Percentiles rank a stretch among this genome's conserved stretches.
Evolutionary conservation across 2,113 vertebrate species (phyloP).

Genomic region (Blennius ocellaris): DNA sequence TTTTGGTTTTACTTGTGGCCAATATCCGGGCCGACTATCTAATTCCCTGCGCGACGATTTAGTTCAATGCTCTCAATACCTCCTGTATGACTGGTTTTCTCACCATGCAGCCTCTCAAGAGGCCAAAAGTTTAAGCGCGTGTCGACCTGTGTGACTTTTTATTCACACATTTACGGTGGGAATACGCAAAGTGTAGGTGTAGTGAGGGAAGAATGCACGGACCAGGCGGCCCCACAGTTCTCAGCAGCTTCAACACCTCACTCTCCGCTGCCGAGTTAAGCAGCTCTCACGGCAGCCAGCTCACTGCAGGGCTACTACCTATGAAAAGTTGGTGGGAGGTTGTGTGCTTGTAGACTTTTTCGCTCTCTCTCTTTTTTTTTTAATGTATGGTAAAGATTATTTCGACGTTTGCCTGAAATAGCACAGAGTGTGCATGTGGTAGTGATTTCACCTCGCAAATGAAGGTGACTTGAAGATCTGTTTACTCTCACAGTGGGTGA

Average conservation of each 20-base stretch:
- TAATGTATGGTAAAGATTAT: neutral
- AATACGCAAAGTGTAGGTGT: slow-evolving; percentile 27
- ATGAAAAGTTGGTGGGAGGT: slow-evolving; percentile 62
- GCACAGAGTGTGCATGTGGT: slow-evolving; percentile 73
- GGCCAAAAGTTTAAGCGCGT: slow-evolving; percentile 6
- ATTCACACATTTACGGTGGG: slow-evolving; percentile 7
- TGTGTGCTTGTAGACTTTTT: slow-evolving; percentile 45
- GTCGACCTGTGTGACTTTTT: neutral
- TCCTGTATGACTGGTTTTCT: neutral
- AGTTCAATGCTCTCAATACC: too few species aligned
- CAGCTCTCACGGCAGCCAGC: slow-evolving; percentile 36
- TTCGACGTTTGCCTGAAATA: slow-evolving; percentile 74
- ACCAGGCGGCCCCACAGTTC: slow-evolving; percentile 37
- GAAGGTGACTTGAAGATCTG: slow-evolving; percentile 64
- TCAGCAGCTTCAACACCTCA: slow-evolving; percentile 47
- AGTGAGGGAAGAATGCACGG: slow-evolving; percentile 20
- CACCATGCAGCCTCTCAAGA: slow-evolving; percentile 1
- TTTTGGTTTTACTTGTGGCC: too few species aligned
- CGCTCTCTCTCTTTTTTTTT: slow-evolving; percentile 35
- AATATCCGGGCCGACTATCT: too few species aligned
- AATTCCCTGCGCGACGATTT: too few species aligned
- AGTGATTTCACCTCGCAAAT: slow-evolving; percentile 77
- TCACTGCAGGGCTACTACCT: slow-evolving; percentile 42
- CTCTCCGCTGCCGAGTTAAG: slow-evolving; percentile 51
- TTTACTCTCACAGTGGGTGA: slow-evolving; percentile 22